Base-by-base conservation (phyloP, 2,797 vertebrate species). In the Apodemus agrarius region DNA sequence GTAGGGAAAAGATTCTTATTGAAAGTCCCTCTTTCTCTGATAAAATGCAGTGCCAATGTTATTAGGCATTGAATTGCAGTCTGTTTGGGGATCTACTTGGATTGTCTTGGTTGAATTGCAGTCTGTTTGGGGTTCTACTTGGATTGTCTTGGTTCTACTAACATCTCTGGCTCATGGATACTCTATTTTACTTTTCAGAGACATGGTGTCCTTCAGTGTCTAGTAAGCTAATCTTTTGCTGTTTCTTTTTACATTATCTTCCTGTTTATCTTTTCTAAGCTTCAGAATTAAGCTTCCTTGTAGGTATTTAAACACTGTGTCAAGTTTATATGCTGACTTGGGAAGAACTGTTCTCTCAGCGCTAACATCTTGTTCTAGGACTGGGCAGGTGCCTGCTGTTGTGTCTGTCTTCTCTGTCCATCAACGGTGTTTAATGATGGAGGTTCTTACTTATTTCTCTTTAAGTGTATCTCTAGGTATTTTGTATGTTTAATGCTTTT, bases 401-500 rank as follows among this genome's bases (percentile, higher is more conserved):
- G 6, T 43, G 86, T 13, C 0, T 95, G 12, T 49, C 46, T 88
- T 59, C 37, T 61, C 34, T 43, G 12, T 76, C 14, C 1, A n/a
- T 85, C 26, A 40, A 1, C 29, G 34, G 10, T 43, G 12, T 86
- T 91, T 59, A 19, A 37, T 86, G 40, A 43, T 29, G 29, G 84
- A 40, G 29, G 37, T 52, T 59, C 59, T 93, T 82, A 49, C 21
- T 1, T 92, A 57, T 89, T 86, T 87, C n/a, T 87, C 59, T 54
- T 93, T 76, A 83, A 24, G 16, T 57, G 81, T 88, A 61, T 94
- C 40, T 46, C 8, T n/a, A 67, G 54, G 40, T 10, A 46, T 83
- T 91, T 86, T 74, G 57, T 49, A 22, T 81, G 90, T 95, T 81
- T 80, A 29, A 74, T 84, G 24, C 40, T 84, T 3, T 93, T 91